A percentile compares a stretch with the other conserved stretches of the same genome.
Evolutionary conservation across 2,797 vertebrate species (phyloP).

Genomic region (Sebastes cheni): DNA sequence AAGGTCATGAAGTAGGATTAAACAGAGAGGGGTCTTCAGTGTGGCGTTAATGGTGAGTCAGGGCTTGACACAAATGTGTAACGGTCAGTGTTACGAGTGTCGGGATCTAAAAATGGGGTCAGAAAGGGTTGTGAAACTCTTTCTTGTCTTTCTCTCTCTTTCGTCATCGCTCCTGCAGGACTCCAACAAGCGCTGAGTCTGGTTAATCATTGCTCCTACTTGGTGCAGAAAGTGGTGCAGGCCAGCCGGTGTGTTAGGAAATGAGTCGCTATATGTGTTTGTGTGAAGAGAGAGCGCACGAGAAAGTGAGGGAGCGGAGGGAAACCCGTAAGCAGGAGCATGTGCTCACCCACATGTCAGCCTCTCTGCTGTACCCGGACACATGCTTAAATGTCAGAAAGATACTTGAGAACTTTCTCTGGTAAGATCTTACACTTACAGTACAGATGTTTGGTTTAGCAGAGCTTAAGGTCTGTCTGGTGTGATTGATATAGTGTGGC

Average conservation of each 20-base stretch:
- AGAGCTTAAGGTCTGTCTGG: not conserved
- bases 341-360: slow-evolving; percentile 32
- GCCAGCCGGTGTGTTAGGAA: slow-evolving; percentile 13
- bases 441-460: not conserved
- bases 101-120: not conserved
- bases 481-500: not conserved
- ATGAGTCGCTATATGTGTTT: slow-evolving; percentile 4
- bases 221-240: slow-evolving; percentile 40
- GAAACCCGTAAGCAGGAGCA: slow-evolving; percentile 37
- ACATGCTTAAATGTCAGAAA: not conserved
- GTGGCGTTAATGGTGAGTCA: not conserved
- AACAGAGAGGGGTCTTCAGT: not conserved
- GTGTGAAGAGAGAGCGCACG: not conserved
- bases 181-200: not conserved
- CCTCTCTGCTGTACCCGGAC: not conserved
- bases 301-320: slow-evolving; percentile 10
- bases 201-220: slow-evolving; percentile 72
- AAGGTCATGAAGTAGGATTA: not conserved
- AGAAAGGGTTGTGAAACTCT: slow-evolving; percentile 6
- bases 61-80: not conserved
- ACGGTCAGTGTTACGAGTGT: not conserved
- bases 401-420: not conserved
- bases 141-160: not conserved
- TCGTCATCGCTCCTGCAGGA: slow-evolving; percentile 14
- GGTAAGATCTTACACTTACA: slow-evolving; percentile 33